phyloP scores from a whole-genome alignment of 2,113 vertebrate species.

The Xiphophorus couchianus region DNA sequence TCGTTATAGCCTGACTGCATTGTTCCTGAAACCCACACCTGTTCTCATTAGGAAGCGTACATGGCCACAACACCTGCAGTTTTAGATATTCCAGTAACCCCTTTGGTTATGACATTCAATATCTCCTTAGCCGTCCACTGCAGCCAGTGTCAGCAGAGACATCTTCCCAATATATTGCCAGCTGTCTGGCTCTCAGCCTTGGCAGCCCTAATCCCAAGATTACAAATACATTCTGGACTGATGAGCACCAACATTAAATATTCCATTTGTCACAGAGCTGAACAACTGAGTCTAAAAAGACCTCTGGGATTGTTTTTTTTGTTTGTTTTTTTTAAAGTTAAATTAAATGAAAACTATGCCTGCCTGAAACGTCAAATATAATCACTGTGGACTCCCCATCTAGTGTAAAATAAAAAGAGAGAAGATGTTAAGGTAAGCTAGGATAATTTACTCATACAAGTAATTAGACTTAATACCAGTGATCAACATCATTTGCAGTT shows the following conservation, averaged over 20 bases:
- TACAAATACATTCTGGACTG: constrained; percentile 20
- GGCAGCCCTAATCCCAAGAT: constrained; percentile 8
- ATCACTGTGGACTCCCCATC: constrained; percentile 13
- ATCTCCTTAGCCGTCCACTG: constrained; percentile 6
- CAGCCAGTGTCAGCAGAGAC: constrained; percentile 34
- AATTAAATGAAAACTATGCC: constrained; percentile 26
- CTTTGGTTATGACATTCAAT: constrained; percentile 8
- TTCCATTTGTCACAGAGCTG: constrained; percentile 20
- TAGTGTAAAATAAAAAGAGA: neutral
- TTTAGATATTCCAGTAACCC: constrained; percentile 23
- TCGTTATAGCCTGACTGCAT: neutral
- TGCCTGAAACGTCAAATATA: constrained; percentile 2
- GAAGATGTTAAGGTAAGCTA: constrained; percentile 6
- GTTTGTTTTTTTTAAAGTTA: neutral
- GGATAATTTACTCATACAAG: constrained; percentile 22
- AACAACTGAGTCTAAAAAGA: constrained; percentile 20
- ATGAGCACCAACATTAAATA: constrained; percentile 32
- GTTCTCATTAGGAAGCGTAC: constrained; percentile 24
- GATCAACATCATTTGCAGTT: constrained; percentile 2
- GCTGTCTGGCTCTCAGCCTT: constrained; percentile 29
- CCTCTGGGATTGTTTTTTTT: neutral
- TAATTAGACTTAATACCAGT: constrained; percentile 22
- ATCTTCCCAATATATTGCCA: constrained; percentile 50
- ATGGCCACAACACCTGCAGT: neutral
- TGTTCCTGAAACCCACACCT: constrained; percentile 10